Base-by-base conservation (phyloP, 1,140 invertebrate genomes). In the Paralvinella palmiformis region DNA sequence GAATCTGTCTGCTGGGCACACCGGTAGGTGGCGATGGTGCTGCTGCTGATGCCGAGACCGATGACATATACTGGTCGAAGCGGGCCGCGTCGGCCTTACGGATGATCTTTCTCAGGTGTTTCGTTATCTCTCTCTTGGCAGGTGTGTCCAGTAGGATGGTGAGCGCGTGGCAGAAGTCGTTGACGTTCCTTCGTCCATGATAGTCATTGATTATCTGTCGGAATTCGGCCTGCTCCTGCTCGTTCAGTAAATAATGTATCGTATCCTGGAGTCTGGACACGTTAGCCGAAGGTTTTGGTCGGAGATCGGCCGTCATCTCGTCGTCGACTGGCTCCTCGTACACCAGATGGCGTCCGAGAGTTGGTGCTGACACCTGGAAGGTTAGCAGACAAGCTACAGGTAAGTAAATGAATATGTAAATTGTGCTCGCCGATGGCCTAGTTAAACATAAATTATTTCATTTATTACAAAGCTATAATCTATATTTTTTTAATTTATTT, bases 221-320 rank as follows among this genome's bases (percentile, higher is more conserved):
- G 15, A 65, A 62, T n/a, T 62, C 29, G 1, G 22, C n/a, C 27
- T 50, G 59, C 24, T 65, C 64, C 6, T 44, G 17, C 31, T 61
- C 58, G 41, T 65, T 62, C 24, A 65, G 58, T 36, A 65, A 41
- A 52, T 59, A 53, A 32, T 50, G 45, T 22, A 65, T 27, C 5
- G 58, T 41, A 29, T 62, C 58, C 56, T 65, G 64, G 15, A 65
- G 45, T n/a, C 24, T 29, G 13, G 35, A 29, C 0, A 55, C 64
- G 32, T 61, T 62, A 15, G 35, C 33, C 31, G 64, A 65, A n/a
- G n/a, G n/a, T n/a, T n/a, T n/a, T n/a, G n/a, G n/a, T n/a, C n/a
- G n/a, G n/a, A n/a, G n/a, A n/a, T n/a, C n/a, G n/a, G n/a, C n/a
- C n/a, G n/a, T n/a, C n/a, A n/a, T n/a, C n/a, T n/a, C n/a, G n/a